phyloP scores from a whole-genome alignment of 92 coral and sea anemone species.

The Actinostola sp. region DNA sequence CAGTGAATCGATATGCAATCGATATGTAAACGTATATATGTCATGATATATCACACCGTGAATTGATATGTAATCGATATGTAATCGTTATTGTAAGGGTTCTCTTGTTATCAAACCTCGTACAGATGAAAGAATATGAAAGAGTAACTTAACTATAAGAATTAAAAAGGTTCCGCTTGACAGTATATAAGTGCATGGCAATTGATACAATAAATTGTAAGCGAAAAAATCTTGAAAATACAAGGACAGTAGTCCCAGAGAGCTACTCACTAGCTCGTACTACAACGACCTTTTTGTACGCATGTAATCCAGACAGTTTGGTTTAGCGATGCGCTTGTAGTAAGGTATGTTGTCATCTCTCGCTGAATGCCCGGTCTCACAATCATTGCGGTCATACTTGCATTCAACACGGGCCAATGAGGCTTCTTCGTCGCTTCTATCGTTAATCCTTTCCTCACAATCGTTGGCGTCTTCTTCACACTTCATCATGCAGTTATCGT shows the following conservation, averaged over 20 bases:
- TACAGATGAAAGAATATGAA: too few relatives aligned
- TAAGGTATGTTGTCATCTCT: constrained; percentile 6
- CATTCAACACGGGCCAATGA: neutral
- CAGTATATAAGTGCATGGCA: too few relatives aligned
- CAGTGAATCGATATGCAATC: too few relatives aligned
- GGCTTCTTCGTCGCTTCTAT: constrained; percentile 3
- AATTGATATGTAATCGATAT: too few relatives aligned
- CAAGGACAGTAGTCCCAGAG: neutral
- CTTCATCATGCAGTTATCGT: constrained; percentile 25
- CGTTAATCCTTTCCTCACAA: neutral
- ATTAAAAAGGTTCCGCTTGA: too few relatives aligned
- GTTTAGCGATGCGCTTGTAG: neutral
- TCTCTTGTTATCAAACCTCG: too few relatives aligned
- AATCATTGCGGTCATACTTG: neutral
- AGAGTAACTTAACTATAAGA: too few relatives aligned
- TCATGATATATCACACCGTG: too few relatives aligned
- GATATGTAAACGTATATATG: too few relatives aligned
- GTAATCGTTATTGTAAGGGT: too few relatives aligned
- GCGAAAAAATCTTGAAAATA: neutral
- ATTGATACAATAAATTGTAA: too few relatives aligned
- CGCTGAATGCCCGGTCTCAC: neutral
- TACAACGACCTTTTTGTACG: neutral
- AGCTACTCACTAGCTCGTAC: neutral
- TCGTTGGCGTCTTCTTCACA: constrained; percentile 4
- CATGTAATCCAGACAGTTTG: neutral